Evolutionary conservation across 2,797 vertebrate species (phyloP).

Genomic region (Crocidura indochinensis): DNA sequence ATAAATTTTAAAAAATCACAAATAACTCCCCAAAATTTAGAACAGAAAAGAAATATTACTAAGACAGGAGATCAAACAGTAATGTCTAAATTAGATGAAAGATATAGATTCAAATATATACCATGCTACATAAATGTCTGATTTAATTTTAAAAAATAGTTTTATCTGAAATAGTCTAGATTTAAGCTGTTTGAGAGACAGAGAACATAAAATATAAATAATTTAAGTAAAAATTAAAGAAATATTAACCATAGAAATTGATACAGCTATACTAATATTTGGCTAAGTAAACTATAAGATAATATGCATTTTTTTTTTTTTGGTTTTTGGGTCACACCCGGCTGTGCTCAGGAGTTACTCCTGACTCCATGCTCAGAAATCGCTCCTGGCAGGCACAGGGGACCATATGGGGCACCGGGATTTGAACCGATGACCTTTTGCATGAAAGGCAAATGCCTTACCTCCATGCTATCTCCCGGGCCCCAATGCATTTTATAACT

Average conservation of each 20-base stretch:
- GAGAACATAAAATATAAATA: not conserved
- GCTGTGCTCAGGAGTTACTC: too few species aligned
- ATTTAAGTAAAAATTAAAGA: not conserved
- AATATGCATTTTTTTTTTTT: not conserved
- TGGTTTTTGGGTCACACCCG: too few species aligned
- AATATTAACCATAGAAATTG: not conserved
- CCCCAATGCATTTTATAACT: too few species aligned
- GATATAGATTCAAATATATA: not conserved
- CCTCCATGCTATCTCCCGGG: too few species aligned
- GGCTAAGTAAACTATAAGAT: constrained; percentile 4
- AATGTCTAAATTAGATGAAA: not conserved
- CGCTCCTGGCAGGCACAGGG: too few species aligned
- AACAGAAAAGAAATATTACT: not conserved
- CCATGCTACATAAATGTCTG: not conserved
- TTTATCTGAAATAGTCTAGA: not conserved
- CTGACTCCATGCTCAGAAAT: too few species aligned
- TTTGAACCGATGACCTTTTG: too few species aligned
- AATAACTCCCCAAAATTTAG: not conserved
- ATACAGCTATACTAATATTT: not conserved
- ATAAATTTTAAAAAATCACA: not conserved
- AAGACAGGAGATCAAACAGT: not conserved
- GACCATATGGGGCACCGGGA: too few species aligned
- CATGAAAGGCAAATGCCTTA: too few species aligned
- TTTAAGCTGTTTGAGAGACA: constrained; percentile 2
- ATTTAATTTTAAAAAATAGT: constrained; percentile 39